A percentile compares a stretch with the other conserved stretches of the same genome.
Conservation (phyloP, 2,113 vertebrate genomes). For the Noturus placidus region DNA sequence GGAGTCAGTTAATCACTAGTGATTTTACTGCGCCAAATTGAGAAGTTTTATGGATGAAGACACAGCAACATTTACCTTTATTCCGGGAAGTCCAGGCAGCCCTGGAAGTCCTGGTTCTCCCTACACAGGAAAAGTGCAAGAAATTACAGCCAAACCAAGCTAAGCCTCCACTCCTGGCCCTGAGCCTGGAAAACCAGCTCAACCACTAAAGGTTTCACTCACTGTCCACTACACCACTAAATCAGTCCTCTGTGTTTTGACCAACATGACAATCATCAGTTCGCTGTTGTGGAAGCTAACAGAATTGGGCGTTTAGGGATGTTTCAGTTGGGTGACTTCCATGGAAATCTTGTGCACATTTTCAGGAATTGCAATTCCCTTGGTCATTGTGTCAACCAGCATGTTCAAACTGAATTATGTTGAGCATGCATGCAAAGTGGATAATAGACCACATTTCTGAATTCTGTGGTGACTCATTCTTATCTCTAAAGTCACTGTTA, state of each 20-base stretch:
- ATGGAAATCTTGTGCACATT: constrained; percentile 34
- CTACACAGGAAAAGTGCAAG: constrained; percentile 92
- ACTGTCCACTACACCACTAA: constrained; percentile 46
- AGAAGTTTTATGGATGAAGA: constrained; percentile 57
- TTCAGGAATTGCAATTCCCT: constrained; percentile 22
- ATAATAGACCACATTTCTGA: constrained; percentile 35
- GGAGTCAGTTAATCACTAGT: constrained; percentile 11
- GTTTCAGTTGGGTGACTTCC: constrained; percentile 43
- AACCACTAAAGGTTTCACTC: constrained; percentile 50
- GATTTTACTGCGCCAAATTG: not conserved
- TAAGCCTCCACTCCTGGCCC: constrained; percentile 60
- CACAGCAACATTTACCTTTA: constrained; percentile 91
- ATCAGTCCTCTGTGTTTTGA: constrained; percentile 29
- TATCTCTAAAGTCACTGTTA: constrained; percentile 23
- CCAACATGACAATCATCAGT: constrained; percentile 42
- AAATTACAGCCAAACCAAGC: constrained; percentile 83
- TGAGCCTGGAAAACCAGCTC: constrained; percentile 52
- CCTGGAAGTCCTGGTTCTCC: constrained; percentile 99
- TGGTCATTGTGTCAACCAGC: constrained; percentile 33
- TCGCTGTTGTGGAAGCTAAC: constrained; percentile 33
- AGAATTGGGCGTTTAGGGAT: constrained; percentile 26
- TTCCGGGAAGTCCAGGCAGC: constrained; percentile 99
- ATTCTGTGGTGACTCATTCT: constrained; percentile 17
- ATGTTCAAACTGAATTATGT: constrained; percentile 35
- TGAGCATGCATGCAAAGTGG: constrained; percentile 35